Evolutionary conservation across 2,888 invertebrate genomes (phyloP).

Genomic region (Sericinus montela): DNA sequence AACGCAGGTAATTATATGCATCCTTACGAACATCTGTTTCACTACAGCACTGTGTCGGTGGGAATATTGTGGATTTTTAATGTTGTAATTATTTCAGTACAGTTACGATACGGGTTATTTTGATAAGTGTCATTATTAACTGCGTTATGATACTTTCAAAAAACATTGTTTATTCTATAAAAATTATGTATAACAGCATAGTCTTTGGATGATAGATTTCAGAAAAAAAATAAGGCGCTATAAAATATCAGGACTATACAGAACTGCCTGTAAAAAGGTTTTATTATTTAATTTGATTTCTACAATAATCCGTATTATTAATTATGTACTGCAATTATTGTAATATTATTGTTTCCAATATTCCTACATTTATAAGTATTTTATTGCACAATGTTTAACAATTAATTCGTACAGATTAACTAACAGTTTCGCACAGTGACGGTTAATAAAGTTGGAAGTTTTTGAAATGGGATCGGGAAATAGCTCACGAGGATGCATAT

Average conservation of each 20-base stretch:
- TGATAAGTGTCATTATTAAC: too few species aligned
- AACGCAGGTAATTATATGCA: slow-evolving; percentile 83
- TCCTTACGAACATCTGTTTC: slow-evolving; percentile 58
- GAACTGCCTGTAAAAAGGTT: too few species aligned
- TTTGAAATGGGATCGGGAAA: slow-evolving; percentile 48
- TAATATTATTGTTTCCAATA: background rate
- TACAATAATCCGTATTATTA: too few species aligned
- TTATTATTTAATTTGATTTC: too few species aligned
- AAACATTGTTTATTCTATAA: too few species aligned
- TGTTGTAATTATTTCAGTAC: slow-evolving; percentile 1
- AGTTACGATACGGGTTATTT: background rate
- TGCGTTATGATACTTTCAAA: too few species aligned
- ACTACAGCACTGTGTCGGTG: slow-evolving; percentile 16
- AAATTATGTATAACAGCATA: too few species aligned
- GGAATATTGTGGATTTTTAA: slow-evolving; percentile 5
- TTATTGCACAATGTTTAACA: slow-evolving; percentile 42
- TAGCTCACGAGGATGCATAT: slow-evolving; percentile 74
- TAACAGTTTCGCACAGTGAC: slow-evolving; percentile 74
- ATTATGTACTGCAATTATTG: background rate
- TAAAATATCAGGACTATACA: too few species aligned
- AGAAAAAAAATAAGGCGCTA: too few species aligned
- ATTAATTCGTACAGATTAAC: slow-evolving; percentile 43
- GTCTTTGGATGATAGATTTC: too few species aligned
- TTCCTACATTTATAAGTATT: slow-evolving; percentile 13
- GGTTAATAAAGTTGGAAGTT: slow-evolving; percentile 43